Percentiles rank a stretch among this genome's conserved stretches.
Evolutionary conservation across 2,113 vertebrate genomes (phyloP).

Genomic region (Nycticebus coucang): DNA sequence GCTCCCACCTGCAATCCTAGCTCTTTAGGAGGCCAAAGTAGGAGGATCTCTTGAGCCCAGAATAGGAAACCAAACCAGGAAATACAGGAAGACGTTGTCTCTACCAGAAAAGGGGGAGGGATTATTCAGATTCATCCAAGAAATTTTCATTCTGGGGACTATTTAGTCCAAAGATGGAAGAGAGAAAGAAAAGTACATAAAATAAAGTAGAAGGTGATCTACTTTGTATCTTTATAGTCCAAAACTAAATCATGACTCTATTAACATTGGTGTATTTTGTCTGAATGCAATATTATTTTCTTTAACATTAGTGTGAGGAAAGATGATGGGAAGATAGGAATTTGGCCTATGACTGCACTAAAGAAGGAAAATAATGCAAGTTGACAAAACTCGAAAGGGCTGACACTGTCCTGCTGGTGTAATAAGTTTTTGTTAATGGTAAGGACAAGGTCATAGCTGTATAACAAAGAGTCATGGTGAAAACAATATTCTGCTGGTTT

Average conservation of each 20-base stretch:
- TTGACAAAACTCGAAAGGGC: neutral
- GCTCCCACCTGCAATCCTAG: no score
- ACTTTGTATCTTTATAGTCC: neutral
- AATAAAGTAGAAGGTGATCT: neutral
- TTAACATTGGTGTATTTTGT: neutral
- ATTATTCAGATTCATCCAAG: neutral
- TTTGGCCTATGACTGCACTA: neutral
- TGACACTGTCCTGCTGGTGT: neutral
- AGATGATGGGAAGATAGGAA: neutral
- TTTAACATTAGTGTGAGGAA: neutral
- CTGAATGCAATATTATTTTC: constrained; percentile 1
- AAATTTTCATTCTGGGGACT: neutral
- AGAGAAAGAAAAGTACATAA: neutral
- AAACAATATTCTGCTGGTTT: neutral
- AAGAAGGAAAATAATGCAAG: neutral
- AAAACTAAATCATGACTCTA: neutral
- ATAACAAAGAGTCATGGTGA: neutral
- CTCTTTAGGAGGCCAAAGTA: no score
- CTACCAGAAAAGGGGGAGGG: neutral
- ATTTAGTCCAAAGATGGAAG: neutral
- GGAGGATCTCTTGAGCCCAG: no score
- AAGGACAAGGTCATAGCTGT: neutral
- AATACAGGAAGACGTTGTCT: no score
- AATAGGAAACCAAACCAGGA: no score
- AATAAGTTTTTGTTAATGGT: neutral